Percentiles rank a stretch among this genome's conserved stretches.
These are phyloP conservation scores for Caenorhabditis panamensis DNA, from an alignment of 2,888 invertebrate species.

Conservation along the genomic window DNA sequence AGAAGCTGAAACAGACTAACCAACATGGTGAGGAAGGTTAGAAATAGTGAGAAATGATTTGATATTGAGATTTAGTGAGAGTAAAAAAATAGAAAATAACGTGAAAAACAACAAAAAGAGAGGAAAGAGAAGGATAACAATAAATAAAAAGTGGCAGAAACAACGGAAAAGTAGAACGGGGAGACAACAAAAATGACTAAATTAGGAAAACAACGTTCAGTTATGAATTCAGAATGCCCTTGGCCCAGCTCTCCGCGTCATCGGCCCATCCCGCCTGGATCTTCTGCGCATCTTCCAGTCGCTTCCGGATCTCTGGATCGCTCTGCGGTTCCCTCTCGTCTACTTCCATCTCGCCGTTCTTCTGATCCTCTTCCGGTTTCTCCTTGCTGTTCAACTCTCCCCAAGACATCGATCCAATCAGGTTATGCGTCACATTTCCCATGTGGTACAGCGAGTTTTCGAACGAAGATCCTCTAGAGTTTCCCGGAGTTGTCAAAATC, in stretches of 20 bases:
- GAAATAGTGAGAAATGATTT: conserved; percentile 2
- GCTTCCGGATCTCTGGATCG: conserved; percentile 6
- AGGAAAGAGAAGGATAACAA: conserved; percentile 16
- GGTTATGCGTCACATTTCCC: conserved; percentile 54
- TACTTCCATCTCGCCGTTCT: neutral
- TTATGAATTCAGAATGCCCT: conserved; percentile 20
- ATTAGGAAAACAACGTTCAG: neutral
- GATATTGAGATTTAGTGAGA: neutral
- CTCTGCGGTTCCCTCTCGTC: neutral
- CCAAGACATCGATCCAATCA: conserved; percentile 59
- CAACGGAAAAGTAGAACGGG: conserved; percentile 3
- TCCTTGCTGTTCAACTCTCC: conserved; percentile 18
- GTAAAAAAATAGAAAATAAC: neutral
- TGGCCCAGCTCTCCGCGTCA: conserved; percentile 41
- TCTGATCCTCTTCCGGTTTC: neutral
- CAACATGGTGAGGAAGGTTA: neutral
- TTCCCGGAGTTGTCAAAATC: conserved; percentile 9
- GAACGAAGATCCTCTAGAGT: no score
- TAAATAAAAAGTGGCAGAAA: conserved; percentile 32
- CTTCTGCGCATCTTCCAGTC: conserved; percentile 17
- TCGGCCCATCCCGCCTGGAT: conserved; percentile 31
- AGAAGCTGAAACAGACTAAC: neutral
- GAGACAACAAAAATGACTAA: neutral
- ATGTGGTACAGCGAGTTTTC: conserved; percentile 47
- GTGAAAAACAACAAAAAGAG: neutral